Conservation (phyloP, 2,888 invertebrate genomes). For the Agrochola circellaris region DNA sequence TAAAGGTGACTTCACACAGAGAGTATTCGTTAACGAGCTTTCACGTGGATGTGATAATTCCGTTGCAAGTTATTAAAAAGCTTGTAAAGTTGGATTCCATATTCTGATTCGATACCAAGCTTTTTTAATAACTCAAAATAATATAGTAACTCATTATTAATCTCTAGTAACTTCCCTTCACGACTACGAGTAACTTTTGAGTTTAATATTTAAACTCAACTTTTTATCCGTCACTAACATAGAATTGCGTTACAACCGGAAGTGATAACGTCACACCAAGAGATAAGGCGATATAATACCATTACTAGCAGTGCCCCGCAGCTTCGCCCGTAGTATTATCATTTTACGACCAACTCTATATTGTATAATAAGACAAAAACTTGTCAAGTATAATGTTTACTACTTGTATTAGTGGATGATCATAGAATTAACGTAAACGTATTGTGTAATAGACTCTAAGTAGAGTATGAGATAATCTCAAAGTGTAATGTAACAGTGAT, state of each 20-base stretch:
- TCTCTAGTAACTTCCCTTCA: no score
- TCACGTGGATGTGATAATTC: neutral
- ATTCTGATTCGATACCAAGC: neutral
- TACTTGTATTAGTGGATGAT: neutral
- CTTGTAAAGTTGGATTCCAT: no score
- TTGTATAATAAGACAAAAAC: neutral
- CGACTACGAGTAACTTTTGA: no score
- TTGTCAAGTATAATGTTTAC: neutral
- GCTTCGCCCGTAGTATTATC: neutral
- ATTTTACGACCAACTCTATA: constrained; percentile 2
- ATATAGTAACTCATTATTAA: no score
- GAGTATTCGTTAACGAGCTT: neutral
- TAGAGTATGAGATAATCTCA: neutral
- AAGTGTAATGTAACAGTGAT: no score
- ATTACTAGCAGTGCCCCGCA: neutral
- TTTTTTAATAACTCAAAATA: neutral
- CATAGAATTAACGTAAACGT: neutral
- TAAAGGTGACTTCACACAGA: neutral
- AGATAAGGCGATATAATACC: constrained; percentile 9
- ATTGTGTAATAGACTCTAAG: neutral
- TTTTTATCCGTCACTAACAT: neutral
- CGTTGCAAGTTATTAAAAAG: neutral
- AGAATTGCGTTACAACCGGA: constrained; percentile 12
- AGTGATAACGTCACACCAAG: neutral
- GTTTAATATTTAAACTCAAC: neutral